phyloP scores from a whole-genome alignment of 2,113 vertebrate species.

The Lycaon pictus region DNA sequence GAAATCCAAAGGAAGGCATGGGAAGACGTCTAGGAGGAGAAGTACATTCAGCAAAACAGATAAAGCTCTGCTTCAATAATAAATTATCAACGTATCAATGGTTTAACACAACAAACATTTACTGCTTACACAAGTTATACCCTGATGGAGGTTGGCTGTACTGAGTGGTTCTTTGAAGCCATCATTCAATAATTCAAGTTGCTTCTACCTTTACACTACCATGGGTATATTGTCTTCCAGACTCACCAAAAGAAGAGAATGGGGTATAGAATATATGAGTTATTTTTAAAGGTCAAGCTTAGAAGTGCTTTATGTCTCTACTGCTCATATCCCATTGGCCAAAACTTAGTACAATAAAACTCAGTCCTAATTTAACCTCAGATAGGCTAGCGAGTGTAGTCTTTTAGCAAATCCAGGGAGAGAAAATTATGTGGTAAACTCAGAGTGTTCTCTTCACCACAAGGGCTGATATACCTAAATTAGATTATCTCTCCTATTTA shows the following conservation, averaged over 20 bases:
- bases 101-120: background rate
- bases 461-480: background rate
- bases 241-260: background rate
- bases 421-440: background rate
- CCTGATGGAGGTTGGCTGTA: background rate
- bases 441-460: background rate
- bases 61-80: background rate
- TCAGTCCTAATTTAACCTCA: background rate
- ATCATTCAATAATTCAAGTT: background rate
- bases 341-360: background rate
- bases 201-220: constrained; percentile 30
- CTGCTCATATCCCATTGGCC: background rate
- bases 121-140: background rate
- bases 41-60: background rate
- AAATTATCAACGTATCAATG: background rate
- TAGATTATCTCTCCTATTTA: background rate
- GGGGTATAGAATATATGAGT: background rate
- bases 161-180: background rate
- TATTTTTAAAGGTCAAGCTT: background rate
- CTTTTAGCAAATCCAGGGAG: background rate
- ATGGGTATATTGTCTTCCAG: background rate
- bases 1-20: background rate
- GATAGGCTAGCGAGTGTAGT: background rate
- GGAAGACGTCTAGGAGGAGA: background rate
- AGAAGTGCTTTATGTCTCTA: background rate